A percentile compares a stretch with the other conserved stretches of the same genome.
These are phyloP conservation scores for Brachyhypopomus gauderio DNA, from an alignment of 2,113 vertebrate genomes.

Conservation along the genomic window DNA sequence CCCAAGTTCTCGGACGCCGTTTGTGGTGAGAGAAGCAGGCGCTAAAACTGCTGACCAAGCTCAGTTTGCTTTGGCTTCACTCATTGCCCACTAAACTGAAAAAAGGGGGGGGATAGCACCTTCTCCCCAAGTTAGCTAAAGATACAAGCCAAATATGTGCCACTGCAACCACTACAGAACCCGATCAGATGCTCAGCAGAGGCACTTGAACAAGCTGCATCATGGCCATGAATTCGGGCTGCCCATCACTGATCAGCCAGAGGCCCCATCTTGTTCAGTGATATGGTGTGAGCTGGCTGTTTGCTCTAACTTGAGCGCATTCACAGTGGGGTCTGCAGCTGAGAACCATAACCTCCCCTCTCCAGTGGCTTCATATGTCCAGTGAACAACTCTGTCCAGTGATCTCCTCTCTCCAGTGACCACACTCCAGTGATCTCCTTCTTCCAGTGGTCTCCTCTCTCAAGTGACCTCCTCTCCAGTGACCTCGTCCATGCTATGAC, in stretches of 20 bases:
- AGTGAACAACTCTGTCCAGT: no score
- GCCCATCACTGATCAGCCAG: background rate
- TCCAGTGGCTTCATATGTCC: background rate
- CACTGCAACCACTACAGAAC: background rate
- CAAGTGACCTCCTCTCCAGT: no score
- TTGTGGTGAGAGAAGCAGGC: conserved; percentile 36
- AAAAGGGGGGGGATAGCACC: conserved; percentile 19
- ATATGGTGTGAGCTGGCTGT: background rate
- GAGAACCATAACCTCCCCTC: conserved; percentile 1
- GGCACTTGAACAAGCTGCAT: no score
- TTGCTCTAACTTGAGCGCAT: background rate
- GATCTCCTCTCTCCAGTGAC: no score
- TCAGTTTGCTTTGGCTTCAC: conserved; percentile 37
- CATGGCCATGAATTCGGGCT: background rate
- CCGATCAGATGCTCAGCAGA: no score
- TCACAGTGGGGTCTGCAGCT: background rate
- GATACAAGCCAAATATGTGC: conserved; percentile 20
- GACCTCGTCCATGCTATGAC: no score
- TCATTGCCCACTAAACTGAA: conserved; percentile 27
- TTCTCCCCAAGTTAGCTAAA: conserved; percentile 36
- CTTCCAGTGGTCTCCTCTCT: no score
- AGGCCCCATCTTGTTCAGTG: background rate
- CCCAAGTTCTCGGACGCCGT: conserved; percentile 25
- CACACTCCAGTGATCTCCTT: no score
- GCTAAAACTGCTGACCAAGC: conserved; percentile 31